These are phyloP conservation scores for Conus betulinus DNA, from an alignment of 1,140 invertebrate genomes.

Conservation along the genomic window DNA sequence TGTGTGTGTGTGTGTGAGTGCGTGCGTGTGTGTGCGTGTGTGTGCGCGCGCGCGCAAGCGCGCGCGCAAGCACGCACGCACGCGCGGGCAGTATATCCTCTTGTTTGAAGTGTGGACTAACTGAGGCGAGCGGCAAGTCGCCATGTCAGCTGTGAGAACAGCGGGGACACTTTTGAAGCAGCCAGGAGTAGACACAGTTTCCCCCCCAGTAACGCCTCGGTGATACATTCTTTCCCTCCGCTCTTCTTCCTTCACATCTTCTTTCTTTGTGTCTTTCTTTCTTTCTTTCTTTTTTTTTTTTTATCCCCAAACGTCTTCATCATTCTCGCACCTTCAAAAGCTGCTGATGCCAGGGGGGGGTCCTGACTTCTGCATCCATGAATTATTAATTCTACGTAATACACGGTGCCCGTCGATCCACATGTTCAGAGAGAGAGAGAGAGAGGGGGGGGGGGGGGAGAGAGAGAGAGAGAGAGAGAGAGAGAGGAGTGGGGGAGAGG, in stretches of 20 bases:
- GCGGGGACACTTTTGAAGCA: too few relatives aligned
- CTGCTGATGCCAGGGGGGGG: neutral
- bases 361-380: constrained; percentile 11
- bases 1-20: neutral
- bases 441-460: neutral
- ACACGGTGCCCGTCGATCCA: neutral
- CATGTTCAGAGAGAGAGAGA: neutral
- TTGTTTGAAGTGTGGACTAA: too few relatives aligned
- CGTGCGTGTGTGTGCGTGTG: constrained; percentile 9
- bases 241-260: neutral
- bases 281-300: neutral
- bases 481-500: neutral
- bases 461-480: neutral
- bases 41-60: neutral
- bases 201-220: neutral
- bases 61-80: neutral
- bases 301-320: too few relatives aligned
- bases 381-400: neutral
- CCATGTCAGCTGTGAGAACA: too few relatives aligned
- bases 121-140: too few relatives aligned
- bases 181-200: neutral
- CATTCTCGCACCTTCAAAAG: neutral
- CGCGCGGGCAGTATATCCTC: neutral
- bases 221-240: neutral
- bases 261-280: neutral